Percentiles rank a stretch among this genome's conserved stretches.
Conservation (phyloP, 2,888 invertebrate species). For the Drosophila parthenogenetica region DNA sequence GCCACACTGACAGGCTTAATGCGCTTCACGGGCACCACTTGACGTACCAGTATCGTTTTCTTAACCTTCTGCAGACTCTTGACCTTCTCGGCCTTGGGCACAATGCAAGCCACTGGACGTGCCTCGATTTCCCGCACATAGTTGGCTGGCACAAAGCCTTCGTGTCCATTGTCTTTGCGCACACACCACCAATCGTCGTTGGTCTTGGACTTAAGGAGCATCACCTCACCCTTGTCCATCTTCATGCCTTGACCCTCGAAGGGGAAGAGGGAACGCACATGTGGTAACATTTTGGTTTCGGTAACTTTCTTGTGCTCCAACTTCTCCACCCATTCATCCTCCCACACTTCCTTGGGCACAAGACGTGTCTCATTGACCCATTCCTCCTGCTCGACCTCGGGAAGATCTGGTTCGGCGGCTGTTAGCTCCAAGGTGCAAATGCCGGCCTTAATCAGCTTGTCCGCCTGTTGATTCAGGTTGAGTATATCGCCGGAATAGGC, state of each 20-base stretch:
- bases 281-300: constrained; percentile 94
- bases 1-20: constrained; percentile 86
- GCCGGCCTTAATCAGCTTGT: constrained; percentile 90
- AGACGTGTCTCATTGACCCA: constrained; percentile 92
- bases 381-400: constrained; percentile 89
- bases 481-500: constrained; percentile 95
- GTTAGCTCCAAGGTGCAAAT: constrained; percentile 87
- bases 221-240: constrained; percentile 94
- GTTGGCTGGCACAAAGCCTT: constrained; percentile 99
- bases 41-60: constrained; percentile 94
- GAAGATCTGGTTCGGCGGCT: constrained; percentile 87
- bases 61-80: constrained; percentile 94
- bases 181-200: constrained; percentile 99
- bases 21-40: constrained; percentile 92
- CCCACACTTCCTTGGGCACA: constrained; percentile 96
- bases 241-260: constrained; percentile 97
- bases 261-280: constrained; percentile 94
- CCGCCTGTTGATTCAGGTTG: constrained; percentile 92
- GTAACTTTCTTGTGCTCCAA: constrained; percentile 94
- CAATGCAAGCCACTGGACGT: constrained; percentile 92
- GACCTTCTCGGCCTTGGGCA: constrained; percentile 93
- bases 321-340: constrained; percentile 94
- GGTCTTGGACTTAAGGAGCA: constrained; percentile 97
- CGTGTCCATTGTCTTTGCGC: constrained; percentile 94
- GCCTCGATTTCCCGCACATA: constrained; percentile 97